Conservation (phyloP, 92 coral and sea anemone species). For the Zoanthus sansibaricus region DNA sequence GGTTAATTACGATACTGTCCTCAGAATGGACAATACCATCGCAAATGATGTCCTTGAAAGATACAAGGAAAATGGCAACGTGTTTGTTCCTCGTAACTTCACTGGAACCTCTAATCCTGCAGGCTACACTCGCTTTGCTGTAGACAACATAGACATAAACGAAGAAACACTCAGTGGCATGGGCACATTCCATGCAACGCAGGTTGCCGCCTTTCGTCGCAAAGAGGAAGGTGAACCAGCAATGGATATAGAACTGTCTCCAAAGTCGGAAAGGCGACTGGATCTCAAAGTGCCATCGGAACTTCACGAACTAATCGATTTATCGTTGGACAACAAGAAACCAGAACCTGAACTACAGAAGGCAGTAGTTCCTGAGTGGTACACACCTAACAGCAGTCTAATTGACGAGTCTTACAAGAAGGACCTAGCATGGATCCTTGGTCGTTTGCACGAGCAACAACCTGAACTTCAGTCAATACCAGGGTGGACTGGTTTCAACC, state of each 20-base stretch:
- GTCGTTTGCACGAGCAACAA: slow-evolving; percentile 38
- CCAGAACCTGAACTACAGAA: slow-evolving; percentile 45
- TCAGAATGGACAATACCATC: slow-evolving; percentile 70
- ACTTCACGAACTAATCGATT: slow-evolving; percentile 59
- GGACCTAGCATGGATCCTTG: slow-evolving; percentile 64
- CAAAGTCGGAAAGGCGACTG: slow-evolving; percentile 61
- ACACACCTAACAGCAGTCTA: slow-evolving; percentile 43
- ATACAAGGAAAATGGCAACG: slow-evolving; percentile 63
- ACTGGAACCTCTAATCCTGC: slow-evolving; percentile 17
- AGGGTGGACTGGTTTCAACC: slow-evolving; percentile 72
- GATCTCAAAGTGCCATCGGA: slow-evolving; percentile 64
- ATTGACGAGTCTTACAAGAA: slow-evolving; percentile 61
- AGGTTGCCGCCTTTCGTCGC: slow-evolving; percentile 52
- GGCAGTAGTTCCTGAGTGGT: slow-evolving; percentile 48
- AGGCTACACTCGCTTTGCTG: slow-evolving; percentile 60
- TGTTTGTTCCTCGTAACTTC: slow-evolving; percentile 65
- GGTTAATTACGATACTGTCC: slow-evolving; percentile 64
- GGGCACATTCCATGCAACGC: slow-evolving; percentile 75
- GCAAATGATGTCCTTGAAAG: slow-evolving; percentile 67
- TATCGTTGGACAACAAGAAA: neutral
- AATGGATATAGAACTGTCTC: slow-evolving; percentile 51
- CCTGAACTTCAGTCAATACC: slow-evolving; percentile 66
- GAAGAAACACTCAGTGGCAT: slow-evolving; percentile 72
- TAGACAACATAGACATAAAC: slow-evolving; percentile 71
- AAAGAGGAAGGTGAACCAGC: slow-evolving; percentile 49